Evolutionary conservation across 2,888 invertebrate species (phyloP), one percentile per base, ranked within the genome.

Genomic region (Tachina fera): DNA sequence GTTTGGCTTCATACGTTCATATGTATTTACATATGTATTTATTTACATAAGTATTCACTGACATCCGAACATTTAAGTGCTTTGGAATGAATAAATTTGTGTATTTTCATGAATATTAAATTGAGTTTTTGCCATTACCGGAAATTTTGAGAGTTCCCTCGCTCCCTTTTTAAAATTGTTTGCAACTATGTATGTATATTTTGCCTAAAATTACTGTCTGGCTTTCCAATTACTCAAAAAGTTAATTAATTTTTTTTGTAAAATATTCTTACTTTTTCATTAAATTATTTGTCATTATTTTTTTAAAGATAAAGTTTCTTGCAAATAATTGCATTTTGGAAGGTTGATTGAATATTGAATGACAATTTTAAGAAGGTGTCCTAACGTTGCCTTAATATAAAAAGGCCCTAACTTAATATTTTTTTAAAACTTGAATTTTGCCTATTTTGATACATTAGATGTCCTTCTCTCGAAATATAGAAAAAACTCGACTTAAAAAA

Each of bases 1-100:
- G 79, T 84, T 79, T 61, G 74, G 74, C 83, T 84, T 84, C 78
- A 58, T 78, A 22, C 31, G n/a, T 45, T 13, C 22, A 39, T n/a
- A 41, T 6, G 13, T 39, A 47, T 13, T 6, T 13, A 22, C 13
- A 10, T 10, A 11, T 31, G 8, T 10, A 39, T 16, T 9, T 22
- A 31, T 31, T 31, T 45, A n/a, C 22, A 39, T n/a, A 49, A 3
- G 13, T 31, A 47, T 13, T 10, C 9, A 31, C 13, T 11, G 6
- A 9, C 39, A 13, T 2, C 13, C 13, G 14, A n/a, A 41, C 11
- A 5, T 22, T 51, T 53, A 5, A 11, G 51, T 56, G 47, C 56
- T 13, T 39, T 22, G 16, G 14, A 14, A 9, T 47, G 22, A 31
- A 67, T 56, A 63, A 53, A 19, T 65, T 60, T 65, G 16, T 60